Evolutionary conservation across 2,888 invertebrate genomes (phyloP).

Genomic region (Platycnemis pennipes): DNA sequence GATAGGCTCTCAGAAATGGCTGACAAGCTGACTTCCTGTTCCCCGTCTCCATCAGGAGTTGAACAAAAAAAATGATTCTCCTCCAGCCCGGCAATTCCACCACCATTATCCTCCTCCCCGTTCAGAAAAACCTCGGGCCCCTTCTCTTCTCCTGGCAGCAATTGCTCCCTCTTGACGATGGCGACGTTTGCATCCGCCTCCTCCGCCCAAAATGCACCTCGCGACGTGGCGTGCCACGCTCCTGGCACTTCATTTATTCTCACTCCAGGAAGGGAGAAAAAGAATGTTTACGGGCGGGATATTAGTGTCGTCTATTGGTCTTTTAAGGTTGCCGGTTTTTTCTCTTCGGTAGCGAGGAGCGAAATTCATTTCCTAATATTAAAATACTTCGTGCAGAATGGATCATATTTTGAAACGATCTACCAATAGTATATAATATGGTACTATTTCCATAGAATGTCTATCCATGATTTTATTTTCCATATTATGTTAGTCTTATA

Average conservation of each 20-base stretch:
- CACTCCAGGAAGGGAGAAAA: slow-evolving; percentile 13
- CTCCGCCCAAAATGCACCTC: neutral
- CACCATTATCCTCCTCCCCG: neutral
- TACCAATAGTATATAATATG: no score
- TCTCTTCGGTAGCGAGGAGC: neutral
- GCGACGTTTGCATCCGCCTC: slow-evolving; percentile 31
- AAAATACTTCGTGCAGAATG: neutral
- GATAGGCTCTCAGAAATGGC: slow-evolving; percentile 63
- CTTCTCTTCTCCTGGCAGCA: neutral
- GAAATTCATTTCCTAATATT: neutral
- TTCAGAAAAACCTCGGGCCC: neutral
- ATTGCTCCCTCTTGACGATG: neutral
- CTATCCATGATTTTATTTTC: no score
- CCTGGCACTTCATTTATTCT: slow-evolving; percentile 33
- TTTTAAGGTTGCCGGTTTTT: neutral
- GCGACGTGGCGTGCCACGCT: slow-evolving; percentile 26
- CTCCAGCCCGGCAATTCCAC: slow-evolving; percentile 45
- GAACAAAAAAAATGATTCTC: slow-evolving; percentile 6
- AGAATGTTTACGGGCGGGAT: neutral
- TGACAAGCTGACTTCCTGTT: slow-evolving; percentile 67
- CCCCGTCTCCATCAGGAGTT: slow-evolving; percentile 59
- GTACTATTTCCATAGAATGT: no score
- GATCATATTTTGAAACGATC: neutral
- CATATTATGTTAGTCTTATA: no score
- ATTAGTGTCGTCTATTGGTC: neutral